Base-by-base conservation (phyloP, 2,113 vertebrate species). In the Tricholaema leucomelas region DNA sequence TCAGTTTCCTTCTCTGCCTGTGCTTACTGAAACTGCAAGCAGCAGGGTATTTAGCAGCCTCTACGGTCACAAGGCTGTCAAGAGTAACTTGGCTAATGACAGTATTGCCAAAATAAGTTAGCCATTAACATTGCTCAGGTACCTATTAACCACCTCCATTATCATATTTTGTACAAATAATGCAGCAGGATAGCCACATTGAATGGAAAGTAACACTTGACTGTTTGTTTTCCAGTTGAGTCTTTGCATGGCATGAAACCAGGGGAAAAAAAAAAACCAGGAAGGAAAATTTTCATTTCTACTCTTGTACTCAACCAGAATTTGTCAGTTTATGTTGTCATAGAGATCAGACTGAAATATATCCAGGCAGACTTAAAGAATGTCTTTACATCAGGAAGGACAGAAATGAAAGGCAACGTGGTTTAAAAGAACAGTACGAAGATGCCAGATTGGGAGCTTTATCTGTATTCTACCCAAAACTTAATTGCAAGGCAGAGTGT, bases 61-160 rank as follows among this genome's bases (percentile, higher is more conserved):
- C 35, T 30, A 88, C 12, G 64, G 74, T 82, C 94, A 87, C 3
- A 3, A 87, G 65, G 77, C 87, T 82, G 66, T 50, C 54, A 64
- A 75, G 31, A 88, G 18, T 48, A 91, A 85, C 35, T 54, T 70
- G 64, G 74, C 40, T 93, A 92, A 80, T 63, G 60, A 73, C 46
- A 4, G 2, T 56, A 79, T 94, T 89, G 94, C 86, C 78, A 91
- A 93, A 95, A 85, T 82, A 94, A 91, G 92, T 92, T 75, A 96
- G 30, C 52, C 74, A 92, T 95, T 95, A 93, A 92, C 71, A 27
- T 19, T 60, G 28, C 59, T 91, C 38, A 76, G 88, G 55, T 95
- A 92, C 56, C 67, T 82, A 94, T 94, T 96, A 93, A 91, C 91
- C 74, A 59, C 46, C 36, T 63, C 60, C 28, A 91, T 76, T 80